phyloP scores from a whole-genome alignment of 2,888 invertebrate species.

The Drosophila buzzatii region DNA sequence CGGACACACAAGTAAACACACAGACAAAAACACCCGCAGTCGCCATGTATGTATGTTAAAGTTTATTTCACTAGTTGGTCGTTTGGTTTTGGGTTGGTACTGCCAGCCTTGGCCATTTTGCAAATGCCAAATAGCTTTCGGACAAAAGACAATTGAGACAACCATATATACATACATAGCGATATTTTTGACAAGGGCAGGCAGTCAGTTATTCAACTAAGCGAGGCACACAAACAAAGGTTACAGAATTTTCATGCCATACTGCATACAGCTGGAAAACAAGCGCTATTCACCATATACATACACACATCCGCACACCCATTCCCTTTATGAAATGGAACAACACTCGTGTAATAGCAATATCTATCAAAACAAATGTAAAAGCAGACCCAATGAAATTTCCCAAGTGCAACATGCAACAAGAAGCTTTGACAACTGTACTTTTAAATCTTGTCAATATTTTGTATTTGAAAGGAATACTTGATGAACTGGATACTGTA shows the following conservation, averaged over 20 bases:
- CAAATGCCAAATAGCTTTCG: slow-evolving; percentile 66
- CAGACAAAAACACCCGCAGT: neutral
- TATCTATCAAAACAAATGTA: slow-evolving; percentile 32
- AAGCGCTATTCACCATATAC: slow-evolving; percentile 7
- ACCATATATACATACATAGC: slow-evolving; percentile 17
- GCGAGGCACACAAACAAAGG: slow-evolving; percentile 49
- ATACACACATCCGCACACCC: neutral
- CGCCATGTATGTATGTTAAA: slow-evolving; percentile 29
- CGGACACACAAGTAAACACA: slow-evolving; percentile 5
- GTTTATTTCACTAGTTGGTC: slow-evolving; percentile 53
- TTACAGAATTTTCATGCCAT: slow-evolving; percentile 72
- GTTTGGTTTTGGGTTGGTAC: slow-evolving; percentile 53
- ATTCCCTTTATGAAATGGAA: slow-evolving; percentile 26
- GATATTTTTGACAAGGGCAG: slow-evolving; percentile 53
- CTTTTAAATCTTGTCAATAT: no score
- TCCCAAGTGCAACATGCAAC: no score
- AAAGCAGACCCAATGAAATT: no score
- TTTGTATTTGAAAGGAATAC: no score
- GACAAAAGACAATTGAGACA: slow-evolving; percentile 69
- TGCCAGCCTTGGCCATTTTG: slow-evolving; percentile 53
- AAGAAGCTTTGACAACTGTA: slow-evolving; percentile 14
- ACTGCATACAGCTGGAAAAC: slow-evolving; percentile 47
- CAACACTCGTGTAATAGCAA: slow-evolving; percentile 24
- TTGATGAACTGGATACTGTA: no score
- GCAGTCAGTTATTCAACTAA: slow-evolving; percentile 48